Evolutionary conservation across 1,140 invertebrate genomes (phyloP).

Genomic region (Lasioglossum albipes): DNA sequence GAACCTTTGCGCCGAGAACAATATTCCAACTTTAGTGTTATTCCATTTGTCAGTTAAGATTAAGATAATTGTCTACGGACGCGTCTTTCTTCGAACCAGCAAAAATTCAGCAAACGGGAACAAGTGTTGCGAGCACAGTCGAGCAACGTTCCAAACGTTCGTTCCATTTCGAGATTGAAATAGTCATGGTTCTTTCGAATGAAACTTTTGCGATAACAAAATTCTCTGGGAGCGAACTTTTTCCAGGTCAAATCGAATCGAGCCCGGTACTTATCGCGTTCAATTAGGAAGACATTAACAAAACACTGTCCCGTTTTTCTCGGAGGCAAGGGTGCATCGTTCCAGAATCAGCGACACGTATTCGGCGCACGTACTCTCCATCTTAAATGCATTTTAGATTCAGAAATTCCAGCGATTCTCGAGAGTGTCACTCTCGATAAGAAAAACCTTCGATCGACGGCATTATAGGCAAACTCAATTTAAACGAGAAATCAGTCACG

Average conservation of each 20-base stretch:
- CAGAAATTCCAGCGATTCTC: background rate
- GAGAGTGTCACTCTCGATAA: slow-evolving; percentile 13
- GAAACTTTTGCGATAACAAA: no score
- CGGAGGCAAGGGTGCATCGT: background rate
- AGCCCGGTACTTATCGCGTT: background rate
- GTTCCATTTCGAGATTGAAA: no score
- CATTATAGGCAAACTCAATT: slow-evolving; percentile 3
- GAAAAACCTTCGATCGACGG: background rate
- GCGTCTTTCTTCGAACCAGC: no score
- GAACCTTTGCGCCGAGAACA: no score
- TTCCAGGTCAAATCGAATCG: background rate
- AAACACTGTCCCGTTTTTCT: background rate
- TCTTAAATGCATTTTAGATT: background rate
- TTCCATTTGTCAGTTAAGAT: no score
- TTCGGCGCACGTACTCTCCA: background rate
- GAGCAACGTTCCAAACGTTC: no score
- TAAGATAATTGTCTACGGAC: no score
- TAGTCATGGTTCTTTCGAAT: no score
- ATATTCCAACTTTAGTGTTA: no score
- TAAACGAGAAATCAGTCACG: slow-evolving; percentile 5
- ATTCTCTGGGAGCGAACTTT: no score
- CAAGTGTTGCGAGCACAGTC: no score
- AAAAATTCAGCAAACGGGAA: no score
- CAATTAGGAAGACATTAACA: background rate
- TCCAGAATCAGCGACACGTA: background rate